Evolutionary conservation across 92 coral and sea anemone genomes (phyloP), one percentile per base, ranked within the genome.

Genomic region (Heteractis magnifica): DNA sequence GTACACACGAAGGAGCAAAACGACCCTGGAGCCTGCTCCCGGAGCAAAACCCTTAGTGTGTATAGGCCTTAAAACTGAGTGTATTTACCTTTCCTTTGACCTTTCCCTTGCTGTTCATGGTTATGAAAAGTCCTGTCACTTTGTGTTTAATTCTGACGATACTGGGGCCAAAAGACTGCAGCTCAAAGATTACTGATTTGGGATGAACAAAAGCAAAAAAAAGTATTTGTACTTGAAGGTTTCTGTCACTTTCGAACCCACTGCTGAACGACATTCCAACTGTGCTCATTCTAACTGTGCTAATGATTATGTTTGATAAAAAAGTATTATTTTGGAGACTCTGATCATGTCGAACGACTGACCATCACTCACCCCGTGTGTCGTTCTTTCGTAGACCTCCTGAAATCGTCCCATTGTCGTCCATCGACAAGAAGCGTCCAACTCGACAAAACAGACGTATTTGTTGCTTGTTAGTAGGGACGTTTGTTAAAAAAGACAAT

Each of bases 151-250:
- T 94, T 21, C 94, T 87, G 13, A 95, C 90, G 56, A 94, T 82
- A 73, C 98, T 92, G 11, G 96, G 84, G 23, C 94, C 98, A 88
- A 86, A 92, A 4, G 98, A 95, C 86, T 92, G 98, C 10, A 95
- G 86, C 88, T 92, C 95, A 48, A 95, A 95, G 59, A 86, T 84
- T 19, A 89, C 98, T 94, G 77, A 52, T 72, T 77, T 56, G 23
- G 49, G 13, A 41, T 52, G 49, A 60, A 26, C 76, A 72, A 34
- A 6, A 34, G 44, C 11, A 51, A 41, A 52, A 6, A 78, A 52
- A 52, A 75, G 11, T 18, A 18, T 6, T 34, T 34, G 44, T 34
- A 34, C 44, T 34, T 2, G 26, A 34, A 34, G 44, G 44, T 34
- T 34, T 34, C 44, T 34, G 44, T 34, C 44, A 34, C 44, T 34